A percentile compares a stretch with the other conserved stretches of the same genome.
Conservation (phyloP, 2,888 invertebrate species). For the Ctena decussata region DNA sequence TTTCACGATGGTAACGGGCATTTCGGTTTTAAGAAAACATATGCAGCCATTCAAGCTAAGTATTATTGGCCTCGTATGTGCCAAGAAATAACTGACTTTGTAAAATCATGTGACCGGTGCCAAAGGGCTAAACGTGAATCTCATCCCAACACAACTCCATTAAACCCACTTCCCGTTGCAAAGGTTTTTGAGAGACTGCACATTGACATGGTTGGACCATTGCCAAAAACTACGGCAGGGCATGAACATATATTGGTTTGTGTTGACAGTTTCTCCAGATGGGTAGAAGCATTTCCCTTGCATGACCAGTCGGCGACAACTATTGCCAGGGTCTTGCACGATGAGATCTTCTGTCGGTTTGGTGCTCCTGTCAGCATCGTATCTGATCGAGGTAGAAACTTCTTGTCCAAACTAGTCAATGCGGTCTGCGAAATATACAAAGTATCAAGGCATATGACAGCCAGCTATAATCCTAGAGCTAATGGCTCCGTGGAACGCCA, state of each 20-base stretch:
- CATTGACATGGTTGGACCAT: conserved; percentile 29
- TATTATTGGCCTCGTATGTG: conserved; percentile 17
- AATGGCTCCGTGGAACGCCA: conserved; percentile 47
- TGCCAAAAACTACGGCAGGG: conserved; percentile 32
- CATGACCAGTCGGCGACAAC: conserved; percentile 25
- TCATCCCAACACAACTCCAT: conserved; percentile 23
- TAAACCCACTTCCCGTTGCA: conserved; percentile 45
- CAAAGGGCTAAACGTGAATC: conserved; percentile 47
- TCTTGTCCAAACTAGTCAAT: conserved; percentile 32
- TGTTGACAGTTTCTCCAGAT: conserved; percentile 41
- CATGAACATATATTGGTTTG: conserved; percentile 44
- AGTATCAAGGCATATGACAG: conserved; percentile 32
- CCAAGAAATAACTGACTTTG: conserved; percentile 38
- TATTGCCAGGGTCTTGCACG: conserved; percentile 34
- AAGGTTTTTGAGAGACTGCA: conserved; percentile 30
- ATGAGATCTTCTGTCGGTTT: conserved; percentile 38
- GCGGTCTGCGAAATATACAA: conserved; percentile 17
- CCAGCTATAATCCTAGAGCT: conserved; percentile 50
- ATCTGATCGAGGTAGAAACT: conserved; percentile 47
- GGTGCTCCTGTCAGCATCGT: conserved; percentile 33
- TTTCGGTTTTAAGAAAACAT: neutral
- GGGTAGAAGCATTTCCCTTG: conserved; percentile 49
- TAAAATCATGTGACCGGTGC: conserved; percentile 40
- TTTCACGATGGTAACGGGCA: conserved; percentile 31
- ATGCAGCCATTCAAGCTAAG: neutral